Conservation (phyloP, 2,113 vertebrate species). For the Epinephelus fuscoguttatus region DNA sequence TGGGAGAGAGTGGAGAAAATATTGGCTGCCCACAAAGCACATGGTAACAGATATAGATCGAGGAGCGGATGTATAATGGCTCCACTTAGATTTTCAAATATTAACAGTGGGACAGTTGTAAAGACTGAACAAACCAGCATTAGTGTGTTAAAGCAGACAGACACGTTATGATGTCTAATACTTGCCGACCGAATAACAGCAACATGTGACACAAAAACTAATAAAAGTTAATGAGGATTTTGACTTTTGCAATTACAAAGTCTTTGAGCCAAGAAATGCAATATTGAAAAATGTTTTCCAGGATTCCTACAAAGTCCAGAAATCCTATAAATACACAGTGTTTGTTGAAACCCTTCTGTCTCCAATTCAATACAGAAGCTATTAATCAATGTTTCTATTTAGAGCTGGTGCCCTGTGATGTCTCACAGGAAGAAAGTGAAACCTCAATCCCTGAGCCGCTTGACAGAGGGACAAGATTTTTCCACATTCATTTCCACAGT, state of each 20-base stretch:
- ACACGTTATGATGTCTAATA: neutral
- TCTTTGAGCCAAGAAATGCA: neutral
- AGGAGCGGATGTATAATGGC: constrained; percentile 7
- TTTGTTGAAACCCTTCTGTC: constrained; percentile 61
- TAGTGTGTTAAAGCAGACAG: neutral
- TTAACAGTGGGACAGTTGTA: constrained; percentile 5
- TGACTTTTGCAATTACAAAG: constrained; percentile 5
- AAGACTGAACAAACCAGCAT: constrained; percentile 7
- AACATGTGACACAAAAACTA: constrained; percentile 17
- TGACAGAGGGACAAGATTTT: constrained; percentile 21
- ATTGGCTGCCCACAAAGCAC: constrained; percentile 29
- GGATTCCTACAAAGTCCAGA: constrained; percentile 1
- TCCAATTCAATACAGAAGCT: constrained; percentile 61
- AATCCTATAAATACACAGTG: constrained; percentile 58
- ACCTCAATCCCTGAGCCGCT: constrained; percentile 56
- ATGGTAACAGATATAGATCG: constrained; percentile 27
- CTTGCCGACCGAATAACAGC: neutral
- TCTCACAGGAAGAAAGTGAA: constrained; percentile 71
- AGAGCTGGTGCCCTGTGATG: constrained; percentile 60
- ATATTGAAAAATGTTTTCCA: neutral
- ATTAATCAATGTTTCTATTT: constrained; percentile 80
- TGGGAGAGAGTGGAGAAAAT: constrained; percentile 27
- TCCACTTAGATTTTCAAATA: constrained; percentile 3
- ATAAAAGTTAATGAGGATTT: neutral
- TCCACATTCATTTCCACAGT: constrained; percentile 28